These are phyloP conservation scores for Meloidogyne exigua DNA, from an alignment of 1,140 invertebrate genomes.

Conservation along the genomic window DNA sequence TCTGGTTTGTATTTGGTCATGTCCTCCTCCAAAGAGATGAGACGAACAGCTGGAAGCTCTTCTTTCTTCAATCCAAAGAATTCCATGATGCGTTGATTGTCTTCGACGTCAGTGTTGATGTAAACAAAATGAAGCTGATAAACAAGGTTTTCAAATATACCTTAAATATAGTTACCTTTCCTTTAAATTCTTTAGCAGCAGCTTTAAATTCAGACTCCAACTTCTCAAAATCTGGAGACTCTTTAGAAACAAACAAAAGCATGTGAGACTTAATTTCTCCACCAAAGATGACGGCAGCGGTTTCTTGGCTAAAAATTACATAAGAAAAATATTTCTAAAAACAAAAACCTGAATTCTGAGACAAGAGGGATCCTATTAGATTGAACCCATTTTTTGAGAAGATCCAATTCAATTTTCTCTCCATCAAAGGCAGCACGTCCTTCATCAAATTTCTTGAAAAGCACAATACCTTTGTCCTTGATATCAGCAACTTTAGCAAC, in stretches of 20 bases:
- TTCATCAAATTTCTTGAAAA: conserved; percentile 97
- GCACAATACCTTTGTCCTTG: conserved; percentile 70
- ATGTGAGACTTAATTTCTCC: conserved; percentile 94
- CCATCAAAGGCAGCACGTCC: conserved; percentile 77
- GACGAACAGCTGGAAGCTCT: conserved; percentile 83
- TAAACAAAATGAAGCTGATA: conserved; percentile 82
- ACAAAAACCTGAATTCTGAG: conserved; percentile 77
- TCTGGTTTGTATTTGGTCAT: conserved; percentile 96
- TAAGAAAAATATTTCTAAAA: neutral
- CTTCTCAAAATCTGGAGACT: conserved; percentile 73
- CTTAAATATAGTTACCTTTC: conserved; percentile 33
- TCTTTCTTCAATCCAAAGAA: conserved; percentile 90
- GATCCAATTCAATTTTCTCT: conserved; percentile 70
- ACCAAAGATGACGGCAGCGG: conserved; percentile 93
- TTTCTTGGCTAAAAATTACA: conserved; percentile 81
- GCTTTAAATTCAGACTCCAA: conserved; percentile 69
- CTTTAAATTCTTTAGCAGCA: conserved; percentile 81
- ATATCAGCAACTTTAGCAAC: conserved; percentile 74
- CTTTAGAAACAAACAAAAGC: conserved; percentile 87
- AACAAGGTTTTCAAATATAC: neutral
- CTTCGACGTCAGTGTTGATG: conserved; percentile 89
- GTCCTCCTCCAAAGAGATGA: conserved; percentile 91
- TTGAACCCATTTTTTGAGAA: conserved; percentile 79
- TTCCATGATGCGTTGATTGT: conserved; percentile 92
- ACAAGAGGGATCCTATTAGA: conserved; percentile 83